Evolutionary conservation across 2,888 invertebrate genomes (phyloP), one percentile per base, ranked within the genome.

Genomic region (Plagodis dolabraria): DNA sequence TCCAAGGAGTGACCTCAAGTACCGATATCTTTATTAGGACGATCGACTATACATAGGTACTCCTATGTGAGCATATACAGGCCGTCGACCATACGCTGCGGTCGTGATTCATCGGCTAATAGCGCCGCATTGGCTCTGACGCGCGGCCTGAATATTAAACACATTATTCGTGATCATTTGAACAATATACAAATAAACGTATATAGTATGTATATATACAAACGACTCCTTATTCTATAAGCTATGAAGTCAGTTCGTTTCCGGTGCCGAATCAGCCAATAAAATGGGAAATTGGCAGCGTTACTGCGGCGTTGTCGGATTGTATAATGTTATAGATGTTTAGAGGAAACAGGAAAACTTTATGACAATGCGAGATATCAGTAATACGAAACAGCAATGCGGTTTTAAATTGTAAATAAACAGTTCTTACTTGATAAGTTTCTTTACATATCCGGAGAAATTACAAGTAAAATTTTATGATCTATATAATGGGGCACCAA

Each of bases 131-230:
- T 56, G 81, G 76, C 71, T 64, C 57, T 68, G 72, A 70, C 72
- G 70, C 71, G 56, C 75, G 85, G 67, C 79, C 80, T 81, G 89
- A 85, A 88, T 89, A 81, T 68, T 82, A 87, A 60, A 87, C 72
- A 64, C 72, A 63, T 54, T 54, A 67, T 50, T 65, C 43, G 49
- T 69, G 64, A 57, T 66, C 56, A 65, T 22, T 22, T 69, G 64
- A 57, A 65, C 54, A 40, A 40, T 40, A 10, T 10, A 40, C 40
- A 40, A 22, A 22, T 22, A 22, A 10, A 10, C 40, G 10, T 40
- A 40, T 8, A 8, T 40, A 22, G 5, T 40, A 10, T 36, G 2
- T 10, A 66, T 63, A 51, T 44, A 60, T 47, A 50, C 57, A 54
- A 53, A 56, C 52, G 36, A 35, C 61, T 57, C 44, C 38, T 45